Percentiles rank a stretch among this genome's conserved stretches.
phyloP scores from a whole-genome alignment of 1,140 invertebrate species.

The Cheumatopsyche charites region DNA sequence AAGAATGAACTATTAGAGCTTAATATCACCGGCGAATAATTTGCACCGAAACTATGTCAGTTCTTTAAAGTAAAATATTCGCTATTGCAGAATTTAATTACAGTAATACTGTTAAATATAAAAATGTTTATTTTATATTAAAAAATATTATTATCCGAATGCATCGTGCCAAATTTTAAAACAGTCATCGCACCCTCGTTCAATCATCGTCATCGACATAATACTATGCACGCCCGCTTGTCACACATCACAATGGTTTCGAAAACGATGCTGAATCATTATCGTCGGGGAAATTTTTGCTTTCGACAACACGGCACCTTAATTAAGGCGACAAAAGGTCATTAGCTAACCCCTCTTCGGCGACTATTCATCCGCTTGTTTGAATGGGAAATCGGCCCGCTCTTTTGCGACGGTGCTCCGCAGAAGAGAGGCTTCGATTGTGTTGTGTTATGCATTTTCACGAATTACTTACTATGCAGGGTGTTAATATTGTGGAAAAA shows the following conservation, averaged over 20 bases:
- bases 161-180: not conserved
- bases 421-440: constrained; percentile 10
- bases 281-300: constrained; percentile 36
- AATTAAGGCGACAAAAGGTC: constrained; percentile 50
- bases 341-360: constrained; percentile 48
- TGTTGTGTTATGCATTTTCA: not conserved
- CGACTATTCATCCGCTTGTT: constrained; percentile 47
- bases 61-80: no score
- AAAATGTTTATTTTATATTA: no score
- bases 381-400: constrained; percentile 40
- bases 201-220: not conserved
- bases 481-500: no score
- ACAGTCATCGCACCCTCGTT: not conserved
- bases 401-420: constrained; percentile 22
- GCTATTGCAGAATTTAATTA: no score
- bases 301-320: constrained; percentile 42
- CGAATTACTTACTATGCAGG: no score
- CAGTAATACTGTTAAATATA: no score
- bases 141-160: no score
- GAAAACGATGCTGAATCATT: constrained; percentile 40
- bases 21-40: no score
- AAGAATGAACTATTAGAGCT: no score
- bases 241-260: constrained; percentile 18
- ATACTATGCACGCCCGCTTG: constrained; percentile 16
- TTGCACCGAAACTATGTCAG: no score